Evolutionary conservation across 1,140 invertebrate species (phyloP), one percentile per base, ranked within the genome.

Genomic region (Drosophila azteca): DNA sequence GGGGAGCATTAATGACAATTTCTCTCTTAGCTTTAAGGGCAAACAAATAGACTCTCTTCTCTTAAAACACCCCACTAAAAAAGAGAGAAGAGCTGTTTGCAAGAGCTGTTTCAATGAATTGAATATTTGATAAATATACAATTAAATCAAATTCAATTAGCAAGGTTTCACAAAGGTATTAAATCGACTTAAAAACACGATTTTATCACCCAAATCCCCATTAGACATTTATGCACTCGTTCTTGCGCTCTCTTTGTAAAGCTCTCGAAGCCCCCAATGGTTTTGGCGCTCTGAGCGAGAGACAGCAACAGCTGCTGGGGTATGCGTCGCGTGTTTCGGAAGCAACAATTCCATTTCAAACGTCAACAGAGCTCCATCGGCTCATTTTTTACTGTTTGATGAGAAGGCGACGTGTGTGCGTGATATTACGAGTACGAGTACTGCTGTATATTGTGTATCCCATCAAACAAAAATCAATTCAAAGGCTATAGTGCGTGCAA

Each of bases 261-360:
- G 59, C 52, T 60, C 52, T 64, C 60, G 53, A 31, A 57, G 61
- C 35, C 4, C 4, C 35, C 35, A 39, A 39, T 11, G 35, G 35
- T 39, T 13, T 13, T 39, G 35, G 11, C 11, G 35, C 35, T 39
- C 11, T 39, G 11, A 39, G 35, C 35, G 35, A 75, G 71, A 75
- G 53, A 35, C 46, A 52, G 41, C 52, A 65, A 74, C 71, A 64
- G 71, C 71, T 77, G 59, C 55, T 77, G 44, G 44, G 64, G 48
- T 44, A 46, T 31, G 24, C 49, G 59, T 72, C 66, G 78, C 79
- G 60, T 82, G 71, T 78, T 87, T 82, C 87, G 78, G 75, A 88
- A 72, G 70, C 74, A 88, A 79, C 83, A 87, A 88, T 78, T 75
- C 61, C 61, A 52, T 49, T 88, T 79, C 50, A 78, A 88, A 75